Conservation (phyloP, 2,888 invertebrate genomes). For the Cheilosia variabilis region DNA sequence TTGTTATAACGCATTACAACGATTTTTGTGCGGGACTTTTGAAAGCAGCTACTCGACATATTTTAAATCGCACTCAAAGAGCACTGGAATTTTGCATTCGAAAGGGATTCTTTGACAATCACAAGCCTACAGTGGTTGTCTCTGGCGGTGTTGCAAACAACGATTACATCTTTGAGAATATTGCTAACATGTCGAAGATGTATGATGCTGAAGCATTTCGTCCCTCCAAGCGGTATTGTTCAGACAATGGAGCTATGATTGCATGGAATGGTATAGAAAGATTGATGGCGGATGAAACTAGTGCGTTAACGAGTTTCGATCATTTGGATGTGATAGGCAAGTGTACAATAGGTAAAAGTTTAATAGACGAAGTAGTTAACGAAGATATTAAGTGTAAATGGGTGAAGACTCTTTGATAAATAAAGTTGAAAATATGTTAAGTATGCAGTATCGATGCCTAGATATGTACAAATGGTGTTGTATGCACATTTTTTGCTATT, state of each 20-base stretch:
- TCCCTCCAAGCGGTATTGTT: conserved; percentile 94
- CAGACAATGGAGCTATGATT: conserved; percentile 99
- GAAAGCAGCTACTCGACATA: conserved; percentile 89
- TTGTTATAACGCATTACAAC: conserved; percentile 88
- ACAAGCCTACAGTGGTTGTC: conserved; percentile 87
- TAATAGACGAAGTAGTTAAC: conserved; percentile 77
- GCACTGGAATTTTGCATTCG: conserved; percentile 90
- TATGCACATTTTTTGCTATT: too few species aligned
- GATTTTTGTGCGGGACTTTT: conserved; percentile 95
- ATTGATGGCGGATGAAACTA: conserved; percentile 68
- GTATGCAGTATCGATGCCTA: not conserved
- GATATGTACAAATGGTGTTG: not conserved
- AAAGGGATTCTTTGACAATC: conserved; percentile 85
- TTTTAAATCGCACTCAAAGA: conserved; percentile 92
- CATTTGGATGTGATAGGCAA: conserved; percentile 84
- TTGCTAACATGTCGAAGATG: conserved; percentile 88
- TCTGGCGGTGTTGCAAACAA: conserved; percentile 99
- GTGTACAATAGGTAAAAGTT: conserved; percentile 78
- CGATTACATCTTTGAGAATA: conserved; percentile 89
- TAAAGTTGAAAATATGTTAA: not conserved
- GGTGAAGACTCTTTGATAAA: conserved; percentile 77
- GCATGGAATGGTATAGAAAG: conserved; percentile 99
- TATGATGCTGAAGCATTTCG: conserved; percentile 88
- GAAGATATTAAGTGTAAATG: conserved; percentile 82
- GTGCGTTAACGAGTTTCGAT: conserved; percentile 83